Evolutionary conservation across 1,140 invertebrate species (phyloP), one percentile per base, ranked within the genome.

Genomic region (Octopus bimaculoides): DNA sequence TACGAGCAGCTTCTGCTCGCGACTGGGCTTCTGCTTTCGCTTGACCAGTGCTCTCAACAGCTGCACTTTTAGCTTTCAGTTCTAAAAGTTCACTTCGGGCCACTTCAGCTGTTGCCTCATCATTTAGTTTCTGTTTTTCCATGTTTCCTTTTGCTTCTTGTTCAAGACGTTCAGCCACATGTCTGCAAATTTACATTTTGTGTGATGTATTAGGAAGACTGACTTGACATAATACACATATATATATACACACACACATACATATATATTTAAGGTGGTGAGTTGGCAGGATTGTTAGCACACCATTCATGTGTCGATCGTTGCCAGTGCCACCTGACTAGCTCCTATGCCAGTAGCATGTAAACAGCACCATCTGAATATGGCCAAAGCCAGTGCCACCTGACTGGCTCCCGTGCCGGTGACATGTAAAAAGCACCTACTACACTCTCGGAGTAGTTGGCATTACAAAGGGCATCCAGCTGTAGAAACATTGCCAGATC

Each of bases 161-260:
- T 84, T 92, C 92, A n/a, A 91, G 81, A 73, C 92, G 82, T 83
- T 92, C 91, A 10, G 92, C 92, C 85, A 92, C 92, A 84, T 92
- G 91, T 81, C 91, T 91, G 77, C n/a, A 81, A 82, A 20, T 41
- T 41, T 41, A 41, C 26, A 41, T 41, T 41, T 41, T 41, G 26
- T 41, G 26, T 41, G 26, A 41, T 41, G 0, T 41, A 41, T 41
- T 41, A 41, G 26, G 26, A 41, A 41, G 26, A 41, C 26, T 41
- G 26, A 41, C 26, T 41, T 41, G 26, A 41, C 26, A 41, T 41
- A 10, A n/a, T 61, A 61, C 17, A 61, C 17, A 61, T 4, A 61
- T 61, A 61, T 61, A 61, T 2, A 61, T 61, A 61, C 3, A 61
- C 3, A 61, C 17, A 61, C 56, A 61, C 56, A 61, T 3, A 61